A percentile compares a stretch with the other conserved stretches of the same genome.
Conservation (phyloP, 2,797 vertebrate species). For the Rhinatrema bivittatum region DNA sequence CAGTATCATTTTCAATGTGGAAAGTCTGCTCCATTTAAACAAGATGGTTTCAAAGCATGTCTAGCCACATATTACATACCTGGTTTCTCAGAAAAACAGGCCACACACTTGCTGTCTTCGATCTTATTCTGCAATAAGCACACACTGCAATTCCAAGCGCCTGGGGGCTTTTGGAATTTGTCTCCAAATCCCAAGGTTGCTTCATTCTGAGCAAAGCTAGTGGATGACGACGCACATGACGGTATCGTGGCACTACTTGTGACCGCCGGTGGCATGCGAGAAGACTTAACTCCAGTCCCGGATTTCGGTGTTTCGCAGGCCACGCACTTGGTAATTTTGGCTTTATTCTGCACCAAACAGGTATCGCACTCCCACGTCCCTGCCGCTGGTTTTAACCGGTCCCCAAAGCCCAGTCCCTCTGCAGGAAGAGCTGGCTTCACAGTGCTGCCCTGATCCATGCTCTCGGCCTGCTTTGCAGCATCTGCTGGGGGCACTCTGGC, state of each 20-base stretch:
- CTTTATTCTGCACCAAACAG: constrained; percentile 88
- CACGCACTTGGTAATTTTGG: constrained; percentile 83
- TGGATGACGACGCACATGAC: constrained; percentile 18
- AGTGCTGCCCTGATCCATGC: constrained; percentile 31
- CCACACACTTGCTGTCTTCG: constrained; percentile 78
- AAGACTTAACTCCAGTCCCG: constrained; percentile 80
- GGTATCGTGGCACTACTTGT: too few relatives aligned
- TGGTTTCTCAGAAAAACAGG: constrained; percentile 79
- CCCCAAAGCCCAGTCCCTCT: constrained; percentile 48
- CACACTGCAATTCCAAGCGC: constrained; percentile 80
- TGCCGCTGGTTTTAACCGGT: constrained; percentile 64
- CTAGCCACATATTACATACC: too few relatives aligned
- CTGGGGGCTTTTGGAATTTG: constrained; percentile 83
- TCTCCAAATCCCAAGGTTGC: constrained; percentile 73
- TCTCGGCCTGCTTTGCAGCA: constrained; percentile 28
- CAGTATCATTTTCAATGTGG: too few relatives aligned
- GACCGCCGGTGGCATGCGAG: constrained; percentile 49
- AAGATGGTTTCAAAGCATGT: too few relatives aligned
- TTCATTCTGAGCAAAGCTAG: constrained; percentile 43
- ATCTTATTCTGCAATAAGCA: constrained; percentile 83
- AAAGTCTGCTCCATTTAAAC: too few relatives aligned
- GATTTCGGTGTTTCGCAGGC: constrained; percentile 92
- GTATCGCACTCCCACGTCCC: constrained; percentile 93
- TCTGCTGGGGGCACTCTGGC: constrained; percentile 50
- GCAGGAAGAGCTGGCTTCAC: constrained; percentile 43